Evolutionary conservation across 2,113 vertebrate species (phyloP).

Genomic region (Eulemur rufifrons): DNA sequence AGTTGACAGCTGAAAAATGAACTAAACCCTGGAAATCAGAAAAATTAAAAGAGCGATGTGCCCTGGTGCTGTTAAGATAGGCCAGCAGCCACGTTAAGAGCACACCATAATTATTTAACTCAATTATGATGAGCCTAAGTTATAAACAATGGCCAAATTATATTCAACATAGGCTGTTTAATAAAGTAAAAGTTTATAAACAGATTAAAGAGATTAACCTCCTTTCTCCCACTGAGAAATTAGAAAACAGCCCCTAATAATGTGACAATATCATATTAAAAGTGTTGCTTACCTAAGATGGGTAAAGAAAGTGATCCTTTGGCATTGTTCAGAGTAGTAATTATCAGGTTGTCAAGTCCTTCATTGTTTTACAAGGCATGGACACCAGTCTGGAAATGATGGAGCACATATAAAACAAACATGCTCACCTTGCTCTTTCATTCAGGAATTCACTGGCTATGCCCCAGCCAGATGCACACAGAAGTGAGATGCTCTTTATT

Average conservation of each 20-base stretch:
- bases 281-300: neutral
- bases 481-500: neutral
- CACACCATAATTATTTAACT: neutral
- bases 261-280: neutral
- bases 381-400: neutral
- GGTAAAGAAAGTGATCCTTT: neutral
- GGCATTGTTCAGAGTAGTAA: neutral
- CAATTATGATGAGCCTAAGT: neutral
- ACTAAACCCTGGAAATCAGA: neutral
- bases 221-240: neutral
- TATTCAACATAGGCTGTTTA: neutral
- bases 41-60: neutral
- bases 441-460: too few species aligned
- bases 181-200: constrained; percentile 45
- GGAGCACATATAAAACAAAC: neutral
- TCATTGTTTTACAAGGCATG: neutral
- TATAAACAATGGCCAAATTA: neutral
- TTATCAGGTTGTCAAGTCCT: neutral
- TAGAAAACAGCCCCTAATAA: neutral
- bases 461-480: accelerated
- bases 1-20: constrained; percentile 11
- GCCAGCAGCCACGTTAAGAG: neutral
- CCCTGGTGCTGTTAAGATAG: neutral
- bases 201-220: neutral
- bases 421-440: neutral